phyloP scores from a whole-genome alignment of 1,140 invertebrate genomes.

The Neotoxoptera formosana region DNA sequence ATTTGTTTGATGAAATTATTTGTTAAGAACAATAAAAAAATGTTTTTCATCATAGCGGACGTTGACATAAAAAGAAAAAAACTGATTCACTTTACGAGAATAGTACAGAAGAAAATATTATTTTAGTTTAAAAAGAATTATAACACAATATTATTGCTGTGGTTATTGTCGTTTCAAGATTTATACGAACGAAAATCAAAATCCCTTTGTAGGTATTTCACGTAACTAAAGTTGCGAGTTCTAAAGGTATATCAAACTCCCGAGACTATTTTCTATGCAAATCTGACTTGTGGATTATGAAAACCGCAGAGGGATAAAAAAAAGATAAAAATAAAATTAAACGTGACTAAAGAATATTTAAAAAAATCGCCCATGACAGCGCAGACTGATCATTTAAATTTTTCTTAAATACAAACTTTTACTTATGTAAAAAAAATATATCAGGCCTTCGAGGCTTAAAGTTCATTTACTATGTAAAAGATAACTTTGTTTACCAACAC shows the following conservation, averaged over 20 bases:
- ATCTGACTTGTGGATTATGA: background rate
- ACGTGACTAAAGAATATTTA: constrained; percentile 3
- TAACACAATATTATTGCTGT: background rate
- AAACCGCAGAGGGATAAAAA: background rate
- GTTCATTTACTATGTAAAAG: constrained; percentile 9
- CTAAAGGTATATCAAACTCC: background rate
- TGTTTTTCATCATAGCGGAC: too few relatives aligned
- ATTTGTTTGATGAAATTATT: background rate
- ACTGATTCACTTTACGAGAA: background rate
- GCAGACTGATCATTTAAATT: background rate
- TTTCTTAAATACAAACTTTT: constrained; percentile 20
- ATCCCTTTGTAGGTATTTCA: background rate
- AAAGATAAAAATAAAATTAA: background rate
- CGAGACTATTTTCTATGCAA: constrained; percentile 27
- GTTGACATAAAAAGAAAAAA: too few relatives aligned
- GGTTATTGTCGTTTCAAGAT: background rate
- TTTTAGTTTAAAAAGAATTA: background rate
- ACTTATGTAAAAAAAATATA: background rate
- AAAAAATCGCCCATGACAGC: background rate
- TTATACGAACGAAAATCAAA: background rate
- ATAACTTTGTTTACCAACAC: background rate
- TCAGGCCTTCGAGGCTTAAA: background rate
- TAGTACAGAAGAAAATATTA: background rate
- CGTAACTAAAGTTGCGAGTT: background rate
- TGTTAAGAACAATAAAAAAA: background rate